Conservation (phyloP, 2,113 vertebrate genomes). For the Elachura formosa region DNA sequence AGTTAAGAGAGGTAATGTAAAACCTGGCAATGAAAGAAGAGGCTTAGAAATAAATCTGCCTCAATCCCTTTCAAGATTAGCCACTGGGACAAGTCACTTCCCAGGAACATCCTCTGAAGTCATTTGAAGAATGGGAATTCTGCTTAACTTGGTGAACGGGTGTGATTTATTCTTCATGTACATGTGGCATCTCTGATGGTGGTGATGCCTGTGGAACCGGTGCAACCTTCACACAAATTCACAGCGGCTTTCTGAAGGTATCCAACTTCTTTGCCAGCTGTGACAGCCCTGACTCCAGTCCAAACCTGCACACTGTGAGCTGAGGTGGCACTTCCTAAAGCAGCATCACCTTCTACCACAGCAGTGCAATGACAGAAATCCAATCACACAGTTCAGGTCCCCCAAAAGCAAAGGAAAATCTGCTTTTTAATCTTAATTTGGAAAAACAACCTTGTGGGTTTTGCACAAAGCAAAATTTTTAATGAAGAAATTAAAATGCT, state of each 20-base stretch:
- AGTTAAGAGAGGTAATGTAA: neutral
- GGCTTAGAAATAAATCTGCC: slow-evolving; percentile 9
- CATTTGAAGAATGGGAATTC: neutral
- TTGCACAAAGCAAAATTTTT: neutral
- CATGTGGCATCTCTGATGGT: neutral
- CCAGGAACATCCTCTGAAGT: neutral
- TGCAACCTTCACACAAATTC: neutral
- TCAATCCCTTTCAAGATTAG: slow-evolving; percentile 19
- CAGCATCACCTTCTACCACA: neutral
- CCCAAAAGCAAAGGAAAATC: neutral
- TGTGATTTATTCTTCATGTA: neutral
- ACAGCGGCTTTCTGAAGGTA: neutral
- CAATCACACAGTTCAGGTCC: neutral
- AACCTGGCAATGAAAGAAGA: slow-evolving; percentile 6
- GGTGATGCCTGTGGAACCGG: neutral
- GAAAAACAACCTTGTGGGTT: neutral
- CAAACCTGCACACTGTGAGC: neutral
- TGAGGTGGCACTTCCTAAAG: neutral
- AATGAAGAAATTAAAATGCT: neutral
- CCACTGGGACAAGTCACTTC: neutral
- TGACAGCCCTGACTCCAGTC: neutral
- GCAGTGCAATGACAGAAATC: neutral
- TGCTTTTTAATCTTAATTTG: neutral
- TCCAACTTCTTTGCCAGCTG: neutral
- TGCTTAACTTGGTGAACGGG: neutral